Percentiles rank a stretch among this genome's conserved stretches.
These are phyloP conservation scores for Bombus soroeensis DNA, from an alignment of 1,140 invertebrate genomes.

Conservation along the genomic window DNA sequence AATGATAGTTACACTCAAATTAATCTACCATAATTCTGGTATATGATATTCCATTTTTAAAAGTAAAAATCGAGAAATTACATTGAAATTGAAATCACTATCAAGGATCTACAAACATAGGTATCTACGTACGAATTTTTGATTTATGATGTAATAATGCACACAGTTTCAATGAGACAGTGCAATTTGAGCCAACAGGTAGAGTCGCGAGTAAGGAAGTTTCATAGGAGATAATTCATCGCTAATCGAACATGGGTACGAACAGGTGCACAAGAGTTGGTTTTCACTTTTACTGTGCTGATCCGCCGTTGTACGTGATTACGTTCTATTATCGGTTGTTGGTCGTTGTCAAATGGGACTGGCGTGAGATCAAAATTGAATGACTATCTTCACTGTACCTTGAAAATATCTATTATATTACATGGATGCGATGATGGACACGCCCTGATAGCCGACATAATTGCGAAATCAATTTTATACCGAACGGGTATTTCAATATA, in stretches of 20 bases:
- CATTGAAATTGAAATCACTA: neutral
- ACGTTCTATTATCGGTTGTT: slow-evolving; percentile 66
- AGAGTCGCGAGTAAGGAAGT: slow-evolving; percentile 64
- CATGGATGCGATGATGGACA: neutral
- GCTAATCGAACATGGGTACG: slow-evolving; percentile 74
- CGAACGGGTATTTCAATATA: neutral
- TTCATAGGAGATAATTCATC: slow-evolving; percentile 72
- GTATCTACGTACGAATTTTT: neutral
- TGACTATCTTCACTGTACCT: slow-evolving; percentile 22
- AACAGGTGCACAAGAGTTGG: slow-evolving; percentile 71
- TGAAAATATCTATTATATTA: slow-evolving; percentile 15
- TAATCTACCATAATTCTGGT: neutral
- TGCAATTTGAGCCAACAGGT: slow-evolving; percentile 70
- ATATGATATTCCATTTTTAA: neutral
- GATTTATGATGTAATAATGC: neutral
- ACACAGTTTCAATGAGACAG: slow-evolving; percentile 17
- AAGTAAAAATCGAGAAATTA: neutral
- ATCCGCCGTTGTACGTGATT: slow-evolving; percentile 60
- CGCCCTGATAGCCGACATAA: neutral
- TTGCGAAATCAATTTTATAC: slow-evolving; percentile 5
- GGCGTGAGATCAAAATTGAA: slow-evolving; percentile 51
- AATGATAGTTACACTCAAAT: neutral
- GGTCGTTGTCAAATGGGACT: slow-evolving; percentile 59
- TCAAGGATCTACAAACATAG: neutral
- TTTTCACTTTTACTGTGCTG: slow-evolving; percentile 67